A percentile compares a stretch with the other conserved stretches of the same genome.
These are phyloP conservation scores for Ennomos quercinarius DNA, from an alignment of 2,888 invertebrate species.

Conservation along the genomic window DNA sequence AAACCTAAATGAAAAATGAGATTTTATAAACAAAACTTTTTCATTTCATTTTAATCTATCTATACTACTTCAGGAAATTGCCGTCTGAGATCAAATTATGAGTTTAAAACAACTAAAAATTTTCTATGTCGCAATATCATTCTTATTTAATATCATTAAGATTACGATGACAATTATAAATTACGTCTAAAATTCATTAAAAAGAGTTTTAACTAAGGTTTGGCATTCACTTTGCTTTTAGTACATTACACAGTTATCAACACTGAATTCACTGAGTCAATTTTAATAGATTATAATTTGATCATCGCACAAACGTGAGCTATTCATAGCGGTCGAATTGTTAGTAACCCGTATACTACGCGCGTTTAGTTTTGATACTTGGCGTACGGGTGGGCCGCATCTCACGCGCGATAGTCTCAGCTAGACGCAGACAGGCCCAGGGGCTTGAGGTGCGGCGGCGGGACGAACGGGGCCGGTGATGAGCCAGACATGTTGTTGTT, in stretches of 20 bases:
- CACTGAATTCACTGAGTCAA: conserved; percentile 34
- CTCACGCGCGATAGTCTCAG: conserved; percentile 86
- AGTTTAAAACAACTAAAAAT: conserved; percentile 53
- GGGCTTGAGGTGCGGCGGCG: conserved; percentile 85
- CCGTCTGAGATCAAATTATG: conserved; percentile 73
- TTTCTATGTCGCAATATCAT: conserved; percentile 29
- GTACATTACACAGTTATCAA: conserved; percentile 40
- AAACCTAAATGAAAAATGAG: conserved; percentile 8
- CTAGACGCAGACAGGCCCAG: conserved; percentile 87
- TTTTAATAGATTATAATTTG: conserved; percentile 40
- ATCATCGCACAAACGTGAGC: conserved; percentile 33
- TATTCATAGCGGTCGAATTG: conserved; percentile 23
- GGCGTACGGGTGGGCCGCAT: conserved; percentile 76
- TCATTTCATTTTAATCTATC: conserved; percentile 25
- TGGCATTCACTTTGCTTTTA: conserved; percentile 71
- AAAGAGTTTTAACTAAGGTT: conserved; percentile 56
- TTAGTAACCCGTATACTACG: conserved; percentile 40
- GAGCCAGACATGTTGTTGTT: conserved; percentile 89
- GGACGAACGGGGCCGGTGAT: conserved; percentile 71
- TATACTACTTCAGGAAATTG: conserved; percentile 59
- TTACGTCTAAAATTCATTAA: conserved; percentile 7
- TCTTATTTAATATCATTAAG: conserved; percentile 21
- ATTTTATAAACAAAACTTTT: conserved; percentile 14
- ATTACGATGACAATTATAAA: conserved; percentile 7
- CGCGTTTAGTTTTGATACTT: conserved; percentile 74